Conservation (phyloP, 2,797 vertebrate species). For the Oreochromis mossambicus region DNA sequence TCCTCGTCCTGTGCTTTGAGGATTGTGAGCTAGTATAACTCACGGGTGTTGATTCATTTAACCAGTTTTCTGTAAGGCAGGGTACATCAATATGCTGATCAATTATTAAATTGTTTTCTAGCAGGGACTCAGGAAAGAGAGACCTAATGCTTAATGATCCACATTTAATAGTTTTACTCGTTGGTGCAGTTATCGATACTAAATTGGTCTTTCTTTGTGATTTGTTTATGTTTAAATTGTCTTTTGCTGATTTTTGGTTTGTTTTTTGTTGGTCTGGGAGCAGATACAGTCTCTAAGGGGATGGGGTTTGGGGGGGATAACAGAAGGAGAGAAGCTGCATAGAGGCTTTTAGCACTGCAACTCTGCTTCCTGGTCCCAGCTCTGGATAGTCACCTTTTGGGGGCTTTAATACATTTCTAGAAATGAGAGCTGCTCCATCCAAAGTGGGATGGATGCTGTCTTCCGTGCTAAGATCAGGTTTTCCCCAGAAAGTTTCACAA, state of each 20-base stretch:
- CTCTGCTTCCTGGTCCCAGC: neutral
- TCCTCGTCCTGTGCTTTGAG: neutral
- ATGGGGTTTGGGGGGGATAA: neutral
- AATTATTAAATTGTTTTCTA: neutral
- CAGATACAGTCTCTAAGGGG: neutral
- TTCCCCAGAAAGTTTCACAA: neutral
- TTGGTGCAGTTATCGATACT: neutral
- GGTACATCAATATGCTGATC: neutral
- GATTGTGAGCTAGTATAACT: neutral
- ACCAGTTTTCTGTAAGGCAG: neutral
- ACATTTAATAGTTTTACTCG: neutral
- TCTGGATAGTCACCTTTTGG: neutral
- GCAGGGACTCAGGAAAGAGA: neutral
- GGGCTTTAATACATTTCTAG: neutral
- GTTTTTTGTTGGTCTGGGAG: neutral
- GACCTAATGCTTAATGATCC: neutral
- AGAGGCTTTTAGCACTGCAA: neutral
- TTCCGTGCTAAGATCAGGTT: neutral
- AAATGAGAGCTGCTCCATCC: neutral
- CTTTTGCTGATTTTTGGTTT: neutral
- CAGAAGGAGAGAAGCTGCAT: neutral
- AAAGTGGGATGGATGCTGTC: neutral
- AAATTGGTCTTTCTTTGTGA: neutral
- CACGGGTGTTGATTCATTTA: neutral
- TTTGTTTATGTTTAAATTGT: neutral